These are phyloP conservation scores for Scalopus aquaticus DNA, from an alignment of 2,113 vertebrate genomes.

Conservation along the genomic window DNA sequence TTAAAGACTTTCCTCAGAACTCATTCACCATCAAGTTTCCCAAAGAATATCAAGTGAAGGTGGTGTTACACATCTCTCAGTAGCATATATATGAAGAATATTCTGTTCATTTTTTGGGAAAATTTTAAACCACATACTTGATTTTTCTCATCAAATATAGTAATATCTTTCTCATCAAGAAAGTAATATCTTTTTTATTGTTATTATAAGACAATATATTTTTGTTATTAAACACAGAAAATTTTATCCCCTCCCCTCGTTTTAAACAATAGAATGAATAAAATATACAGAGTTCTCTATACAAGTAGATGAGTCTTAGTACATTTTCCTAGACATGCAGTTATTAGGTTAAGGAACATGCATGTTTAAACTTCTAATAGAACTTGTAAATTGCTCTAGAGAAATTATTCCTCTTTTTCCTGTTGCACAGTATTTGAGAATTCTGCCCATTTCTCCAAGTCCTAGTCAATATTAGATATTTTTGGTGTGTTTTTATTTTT, in stretches of 20 bases:
- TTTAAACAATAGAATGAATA: not conserved
- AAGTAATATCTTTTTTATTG: not conserved
- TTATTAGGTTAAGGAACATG: not conserved
- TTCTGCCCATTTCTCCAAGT: not conserved
- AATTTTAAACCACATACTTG: not conserved
- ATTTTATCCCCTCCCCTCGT: not conserved
- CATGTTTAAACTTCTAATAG: not conserved
- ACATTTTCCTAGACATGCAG: not conserved
- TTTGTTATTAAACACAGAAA: not conserved
- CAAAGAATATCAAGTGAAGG: not conserved
- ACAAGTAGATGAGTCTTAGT: not conserved
- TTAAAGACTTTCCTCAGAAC: not conserved
- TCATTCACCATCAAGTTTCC: not conserved
- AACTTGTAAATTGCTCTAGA: not conserved
- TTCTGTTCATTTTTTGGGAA: not conserved
- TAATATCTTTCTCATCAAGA: not conserved
- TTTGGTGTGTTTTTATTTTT: not conserved
- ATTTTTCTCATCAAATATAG: not conserved
- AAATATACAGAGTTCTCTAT: not conserved
- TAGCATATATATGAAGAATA: not conserved
- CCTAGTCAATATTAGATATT: not conserved
- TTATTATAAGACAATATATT: not conserved
- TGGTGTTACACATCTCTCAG: not conserved
- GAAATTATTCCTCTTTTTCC: not conserved
- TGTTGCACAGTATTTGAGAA: not conserved